These are phyloP conservation scores for Zaprionus tsacasi DNA, from an alignment of 1,140 invertebrate species.

Conservation along the genomic window DNA sequence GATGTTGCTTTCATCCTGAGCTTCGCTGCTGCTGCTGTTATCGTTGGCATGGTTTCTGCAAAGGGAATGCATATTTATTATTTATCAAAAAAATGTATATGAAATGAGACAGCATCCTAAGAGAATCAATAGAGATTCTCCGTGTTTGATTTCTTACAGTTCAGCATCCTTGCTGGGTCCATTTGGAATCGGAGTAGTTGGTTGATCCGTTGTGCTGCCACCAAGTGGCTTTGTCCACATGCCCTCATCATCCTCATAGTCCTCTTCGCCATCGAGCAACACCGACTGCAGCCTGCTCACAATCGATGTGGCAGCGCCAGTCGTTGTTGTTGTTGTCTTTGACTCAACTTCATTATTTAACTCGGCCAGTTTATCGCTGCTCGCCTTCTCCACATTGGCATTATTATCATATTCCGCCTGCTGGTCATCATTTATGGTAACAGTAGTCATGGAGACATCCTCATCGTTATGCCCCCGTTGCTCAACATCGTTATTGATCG, in stretches of 20 bases:
- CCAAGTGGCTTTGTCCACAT: slow-evolving; percentile 82
- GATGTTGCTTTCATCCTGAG: slow-evolving; percentile 42
- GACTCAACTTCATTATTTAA: slow-evolving; percentile 33
- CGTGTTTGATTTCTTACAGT: slow-evolving; percentile 59
- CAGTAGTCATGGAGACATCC: slow-evolving; percentile 32
- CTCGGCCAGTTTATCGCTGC: slow-evolving; percentile 55
- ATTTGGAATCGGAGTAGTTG: slow-evolving; percentile 50
- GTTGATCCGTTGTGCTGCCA: slow-evolving; percentile 41
- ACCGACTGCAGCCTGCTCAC: slow-evolving; percentile 73
- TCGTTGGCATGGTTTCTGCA: slow-evolving; percentile 69
- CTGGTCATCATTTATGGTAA: slow-evolving; percentile 39
- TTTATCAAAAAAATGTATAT: neutral
- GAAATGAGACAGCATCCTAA: neutral
- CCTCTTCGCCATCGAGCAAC: slow-evolving; percentile 72
- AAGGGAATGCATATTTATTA: neutral
- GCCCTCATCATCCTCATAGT: slow-evolving; percentile 80
- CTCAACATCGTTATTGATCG: slow-evolving; percentile 12
- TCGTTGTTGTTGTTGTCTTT: slow-evolving; percentile 13
- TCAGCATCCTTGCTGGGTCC: slow-evolving; percentile 66
- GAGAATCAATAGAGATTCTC: neutral
- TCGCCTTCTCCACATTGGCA: slow-evolving; percentile 78
- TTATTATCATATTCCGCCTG: slow-evolving; percentile 81
- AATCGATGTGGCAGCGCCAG: slow-evolving; percentile 53
- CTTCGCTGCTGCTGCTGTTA: slow-evolving; percentile 58
- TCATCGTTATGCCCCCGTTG: slow-evolving; percentile 31